A percentile compares a stretch with the other conserved stretches of the same genome.
These are phyloP conservation scores for Acanthornis magna DNA, from an alignment of 2,797 vertebrate species.

Conservation along the genomic window DNA sequence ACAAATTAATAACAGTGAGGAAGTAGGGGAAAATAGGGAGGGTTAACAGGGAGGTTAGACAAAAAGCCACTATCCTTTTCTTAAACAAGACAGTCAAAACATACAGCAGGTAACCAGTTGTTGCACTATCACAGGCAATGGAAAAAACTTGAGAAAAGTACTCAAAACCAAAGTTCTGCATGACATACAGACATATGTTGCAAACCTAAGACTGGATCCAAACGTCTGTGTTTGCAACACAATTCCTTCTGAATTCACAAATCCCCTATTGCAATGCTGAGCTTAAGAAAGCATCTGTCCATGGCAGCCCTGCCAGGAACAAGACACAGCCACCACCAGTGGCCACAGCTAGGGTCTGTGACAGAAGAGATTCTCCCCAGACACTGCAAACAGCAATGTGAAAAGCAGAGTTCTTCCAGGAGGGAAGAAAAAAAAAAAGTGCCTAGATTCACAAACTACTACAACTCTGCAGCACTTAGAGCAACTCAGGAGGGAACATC, in stretches of 20 bases:
- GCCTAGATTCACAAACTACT: not conserved
- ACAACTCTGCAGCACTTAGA: not conserved
- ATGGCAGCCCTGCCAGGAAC: not conserved
- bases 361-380: not conserved
- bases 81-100: not conserved
- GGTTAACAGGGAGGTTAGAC: not conserved
- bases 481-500: not conserved
- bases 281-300: not conserved
- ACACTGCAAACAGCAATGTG: accelerated
- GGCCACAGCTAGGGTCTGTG: not conserved
- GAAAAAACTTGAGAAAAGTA: not conserved
- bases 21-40: not conserved
- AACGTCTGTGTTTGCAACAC: not conserved
- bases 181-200: not conserved
- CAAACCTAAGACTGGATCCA: not conserved
- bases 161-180: not conserved
- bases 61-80: not conserved
- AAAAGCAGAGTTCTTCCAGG: not conserved
- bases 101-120: not conserved
- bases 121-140: not conserved
- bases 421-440: not conserved
- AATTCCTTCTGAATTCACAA: not conserved
- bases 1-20: not conserved
- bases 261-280: not conserved
- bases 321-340: not conserved